phyloP scores from a whole-genome alignment of 1,140 invertebrate genomes.

The Leptoteleia sp. region DNA sequence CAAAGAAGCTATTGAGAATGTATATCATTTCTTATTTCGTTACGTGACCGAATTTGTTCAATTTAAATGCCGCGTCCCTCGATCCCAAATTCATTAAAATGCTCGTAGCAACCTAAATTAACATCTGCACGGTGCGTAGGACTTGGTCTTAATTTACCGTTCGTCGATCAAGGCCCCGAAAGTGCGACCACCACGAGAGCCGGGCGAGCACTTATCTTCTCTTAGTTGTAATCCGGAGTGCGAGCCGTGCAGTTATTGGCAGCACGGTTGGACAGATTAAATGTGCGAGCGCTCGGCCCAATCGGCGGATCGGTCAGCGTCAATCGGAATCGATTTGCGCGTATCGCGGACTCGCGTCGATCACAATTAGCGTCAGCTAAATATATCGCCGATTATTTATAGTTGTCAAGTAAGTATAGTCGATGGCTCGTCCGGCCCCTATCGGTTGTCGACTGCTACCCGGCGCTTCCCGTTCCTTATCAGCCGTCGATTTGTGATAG shows the following conservation, averaged over 20 bases:
- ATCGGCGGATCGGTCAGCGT: slow-evolving; percentile 6
- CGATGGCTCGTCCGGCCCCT: slow-evolving; percentile 14
- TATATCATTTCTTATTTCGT: no score
- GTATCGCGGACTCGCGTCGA: not conserved
- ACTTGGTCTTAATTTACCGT: slow-evolving; percentile 38
- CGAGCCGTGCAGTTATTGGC: slow-evolving; percentile 35
- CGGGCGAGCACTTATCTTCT: slow-evolving; percentile 41
- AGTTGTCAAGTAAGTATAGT: slow-evolving; percentile 49
- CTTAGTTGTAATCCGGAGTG: slow-evolving; percentile 57
- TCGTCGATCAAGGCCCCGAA: slow-evolving; percentile 52
- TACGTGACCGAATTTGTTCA: no score
- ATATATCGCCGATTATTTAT: slow-evolving; percentile 33
- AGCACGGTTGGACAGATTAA: slow-evolving; percentile 4
- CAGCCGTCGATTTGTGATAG: slow-evolving; percentile 38
- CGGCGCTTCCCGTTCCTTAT: slow-evolving; percentile 15
- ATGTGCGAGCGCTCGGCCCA: slow-evolving; percentile 12
- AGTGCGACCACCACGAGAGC: slow-evolving; percentile 16
- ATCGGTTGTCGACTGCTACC: slow-evolving; percentile 40
- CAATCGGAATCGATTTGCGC: slow-evolving; percentile 36
- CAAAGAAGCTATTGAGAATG: no score
- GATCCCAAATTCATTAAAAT: not conserved
- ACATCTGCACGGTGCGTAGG: not conserved
- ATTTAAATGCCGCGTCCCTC: no score
- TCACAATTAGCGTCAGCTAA: slow-evolving; percentile 13
- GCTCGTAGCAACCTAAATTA: not conserved